Base-by-base conservation (phyloP, 1,140 invertebrate species). In the Aphelinus atriplicis region DNA sequence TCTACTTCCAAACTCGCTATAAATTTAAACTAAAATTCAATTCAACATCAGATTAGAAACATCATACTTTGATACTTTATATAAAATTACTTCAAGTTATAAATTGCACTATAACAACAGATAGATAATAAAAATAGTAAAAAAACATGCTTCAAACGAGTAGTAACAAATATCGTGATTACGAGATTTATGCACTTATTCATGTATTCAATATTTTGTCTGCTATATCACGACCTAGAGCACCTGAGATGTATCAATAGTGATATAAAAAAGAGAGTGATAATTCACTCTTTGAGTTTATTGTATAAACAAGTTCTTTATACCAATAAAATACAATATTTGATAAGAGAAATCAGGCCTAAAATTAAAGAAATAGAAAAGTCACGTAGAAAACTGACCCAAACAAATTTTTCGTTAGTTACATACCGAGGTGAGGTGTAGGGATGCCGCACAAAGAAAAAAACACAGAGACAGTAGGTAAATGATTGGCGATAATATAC, bases 311-410 rank as follows among this genome's bases (percentile, higher is more conserved):
- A 26, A 26, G 26, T 26, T 26, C 26, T 26, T 26, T 26, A 26
- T 26, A 26, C 26, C 26, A 26, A 26, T 26, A 26, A 26, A 26
- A 26, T 47, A 73, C 62, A 68, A 6, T 68, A 56, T 45, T 62
- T 57, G 58, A 56, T 66, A 51, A 66, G 56, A 71, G 60, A 60
- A 65, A 71, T 50, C 50, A 66, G 55, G 26, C 61, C 64, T 71
- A 76, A 46, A 77, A 69, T 86, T 85, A 88, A 80, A 87, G 84
- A 80, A 88, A 87, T 80, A 88, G 80, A 77, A 87, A 88, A 83
- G 86, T 88, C 80, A 88, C 83, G 77, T 88, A 88, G 81, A 88
- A 87, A 86, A 87, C 86, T 88, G 80, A 88, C 86, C 86, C 87
- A 85, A n/a, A 50, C 51, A 64, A 46, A 7, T 46, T 42, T n/a